Conservation (phyloP, 2,888 invertebrate species). For the Drosophila kanekoi region DNA sequence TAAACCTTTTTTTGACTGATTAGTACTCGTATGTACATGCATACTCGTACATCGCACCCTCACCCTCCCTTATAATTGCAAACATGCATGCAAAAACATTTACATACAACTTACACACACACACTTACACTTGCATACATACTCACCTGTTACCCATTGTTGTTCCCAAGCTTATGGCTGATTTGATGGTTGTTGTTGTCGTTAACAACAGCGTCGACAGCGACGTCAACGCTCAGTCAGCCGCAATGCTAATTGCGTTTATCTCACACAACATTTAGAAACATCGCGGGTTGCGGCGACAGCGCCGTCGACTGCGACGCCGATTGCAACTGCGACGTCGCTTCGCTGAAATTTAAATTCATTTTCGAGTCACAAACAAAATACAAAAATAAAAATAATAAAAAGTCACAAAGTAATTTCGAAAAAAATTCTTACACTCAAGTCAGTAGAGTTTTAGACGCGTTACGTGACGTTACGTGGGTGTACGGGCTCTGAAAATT, state of each 20-base stretch:
- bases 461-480: slow-evolving; percentile 76
- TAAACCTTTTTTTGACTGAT: slow-evolving; percentile 68
- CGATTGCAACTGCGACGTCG: slow-evolving; percentile 44
- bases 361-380: slow-evolving; percentile 67
- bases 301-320: slow-evolving; percentile 44
- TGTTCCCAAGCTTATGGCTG: slow-evolving; percentile 63
- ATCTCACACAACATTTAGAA: slow-evolving; percentile 74
- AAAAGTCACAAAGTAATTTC: slow-evolving; percentile 71
- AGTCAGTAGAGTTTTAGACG: slow-evolving; percentile 83
- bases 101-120: slow-evolving; percentile 31
- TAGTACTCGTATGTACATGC: slow-evolving; percentile 37
- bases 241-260: slow-evolving; percentile 81
- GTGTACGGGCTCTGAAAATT: slow-evolving; percentile 48
- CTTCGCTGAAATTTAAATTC: slow-evolving; percentile 80
- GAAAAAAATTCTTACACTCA: slow-evolving; percentile 81
- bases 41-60: slow-evolving; percentile 44
- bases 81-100: slow-evolving; percentile 73
- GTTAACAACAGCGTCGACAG: slow-evolving; percentile 45
- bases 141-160: slow-evolving; percentile 48
- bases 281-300: slow-evolving; percentile 40
- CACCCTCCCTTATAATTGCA: slow-evolving; percentile 79
- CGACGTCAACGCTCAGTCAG: slow-evolving; percentile 49
- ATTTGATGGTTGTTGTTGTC: slow-evolving; percentile 48
- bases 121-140: slow-evolving; percentile 32
- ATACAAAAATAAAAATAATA: slow-evolving; percentile 26